A percentile compares a stretch with the other conserved stretches of the same genome.
phyloP scores from a whole-genome alignment of 2,113 vertebrate species.

The Arothron firmamentum region DNA sequence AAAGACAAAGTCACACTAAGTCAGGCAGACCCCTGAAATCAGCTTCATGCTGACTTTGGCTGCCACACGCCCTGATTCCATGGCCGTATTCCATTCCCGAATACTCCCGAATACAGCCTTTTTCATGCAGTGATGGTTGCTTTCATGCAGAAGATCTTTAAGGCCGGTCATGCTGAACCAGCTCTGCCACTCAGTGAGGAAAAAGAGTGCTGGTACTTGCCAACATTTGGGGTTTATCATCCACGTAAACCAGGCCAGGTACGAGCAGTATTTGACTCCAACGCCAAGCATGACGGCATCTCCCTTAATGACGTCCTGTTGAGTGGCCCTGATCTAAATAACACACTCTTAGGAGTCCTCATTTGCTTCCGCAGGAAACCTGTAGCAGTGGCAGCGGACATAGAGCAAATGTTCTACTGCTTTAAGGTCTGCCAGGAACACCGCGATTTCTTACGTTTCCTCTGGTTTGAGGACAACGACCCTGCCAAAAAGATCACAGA shows the following conservation, averaged over 20 bases:
- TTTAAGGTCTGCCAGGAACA: neutral
- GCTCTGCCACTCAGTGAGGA: neutral
- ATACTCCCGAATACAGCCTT: no score
- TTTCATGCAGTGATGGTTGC: no score
- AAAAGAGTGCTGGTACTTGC: slow-evolving; percentile 1
- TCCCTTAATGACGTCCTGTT: neutral
- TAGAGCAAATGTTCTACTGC: neutral
- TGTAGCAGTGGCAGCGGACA: neutral
- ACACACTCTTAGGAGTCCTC: neutral
- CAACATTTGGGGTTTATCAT: neutral
- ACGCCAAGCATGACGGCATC: neutral
- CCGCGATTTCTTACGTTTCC: neutral
- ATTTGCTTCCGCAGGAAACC: neutral
- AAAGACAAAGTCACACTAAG: no score
- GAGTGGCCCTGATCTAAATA: neutral
- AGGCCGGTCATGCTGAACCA: neutral
- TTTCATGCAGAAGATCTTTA: neutral
- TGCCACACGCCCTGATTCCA: no score
- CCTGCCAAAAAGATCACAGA: neutral
- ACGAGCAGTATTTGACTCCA: neutral
- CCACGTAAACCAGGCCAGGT: neutral
- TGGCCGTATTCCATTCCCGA: no score
- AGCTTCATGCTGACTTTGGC: no score
- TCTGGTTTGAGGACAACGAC: neutral
- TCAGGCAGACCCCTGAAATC: no score